Base-by-base conservation (phyloP, 1,140 invertebrate species). In the Drosophila burlai region DNA sequence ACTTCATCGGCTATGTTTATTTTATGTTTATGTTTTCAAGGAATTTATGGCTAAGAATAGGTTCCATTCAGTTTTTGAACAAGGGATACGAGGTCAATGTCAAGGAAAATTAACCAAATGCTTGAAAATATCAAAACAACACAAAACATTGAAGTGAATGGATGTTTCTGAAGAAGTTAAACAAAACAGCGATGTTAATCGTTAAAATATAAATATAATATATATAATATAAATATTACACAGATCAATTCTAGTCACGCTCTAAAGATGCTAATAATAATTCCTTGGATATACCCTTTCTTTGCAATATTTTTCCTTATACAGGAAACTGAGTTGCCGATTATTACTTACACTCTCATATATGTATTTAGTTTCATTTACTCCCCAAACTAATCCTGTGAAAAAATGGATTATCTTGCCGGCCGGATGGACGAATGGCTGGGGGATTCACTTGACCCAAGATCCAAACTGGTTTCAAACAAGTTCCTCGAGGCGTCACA, bases 401-500 rank as follows among this genome's bases (percentile, higher is more conserved):
- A 29, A n/a, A 31, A 31, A 45, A 36, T 16, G 46, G 54, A 72
- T 72, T 73, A 73, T 42, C 45, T 26, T 29, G 4, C 18, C 10
- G 36, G 3, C 54, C 16, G 18, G 36, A 38, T 43, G 36, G 13
- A 21, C 50, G 31, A 36, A 5, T 54, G 13, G 13, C 3, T 16
- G 54, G 24, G 50, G 69, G 46, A 72, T 52, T 43, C 54, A 72
- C 46, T 52, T 73, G 67, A 73, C 55, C 69, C 46, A 36, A 52
- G 63, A 67, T 31, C 8, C 29, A 68, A 78, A 52, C 65, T 63
- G 59, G 43, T 55, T 55, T 34, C 45, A 63, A 79, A 60, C 65
- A 21, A 71, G 76, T 78, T 79, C 65, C 42, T 63, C 58, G 36
- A 62, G 52, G 46, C 55, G 55, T 65, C 64, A 81, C 61, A 81